Conservation (phyloP, 2,888 invertebrate genomes). For the Platypus cylindrus region DNA sequence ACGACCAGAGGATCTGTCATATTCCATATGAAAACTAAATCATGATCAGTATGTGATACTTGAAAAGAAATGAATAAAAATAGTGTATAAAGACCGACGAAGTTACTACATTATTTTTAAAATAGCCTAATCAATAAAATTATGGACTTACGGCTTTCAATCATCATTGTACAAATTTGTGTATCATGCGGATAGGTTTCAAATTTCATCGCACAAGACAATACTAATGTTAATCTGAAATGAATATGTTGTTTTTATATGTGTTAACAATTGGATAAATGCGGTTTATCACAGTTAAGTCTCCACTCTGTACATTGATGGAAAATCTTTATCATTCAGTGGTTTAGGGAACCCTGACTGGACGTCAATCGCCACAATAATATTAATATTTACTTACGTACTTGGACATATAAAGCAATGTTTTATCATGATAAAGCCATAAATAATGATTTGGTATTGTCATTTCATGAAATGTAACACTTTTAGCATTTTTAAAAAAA, state of each 20-base stretch:
- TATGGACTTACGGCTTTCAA: slow-evolving; percentile 72
- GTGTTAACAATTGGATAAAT: no score
- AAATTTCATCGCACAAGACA: slow-evolving; percentile 91
- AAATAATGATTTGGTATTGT: slow-evolving; percentile 88
- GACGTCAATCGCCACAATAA: no score
- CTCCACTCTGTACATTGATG: no score
- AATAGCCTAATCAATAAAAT: slow-evolving; percentile 3
- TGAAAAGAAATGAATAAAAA: slow-evolving; percentile 21
- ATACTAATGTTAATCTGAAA: slow-evolving; percentile 69
- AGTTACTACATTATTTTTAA: background rate
- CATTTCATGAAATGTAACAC: slow-evolving; percentile 87
- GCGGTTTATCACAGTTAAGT: no score
- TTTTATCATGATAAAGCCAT: slow-evolving; percentile 86
- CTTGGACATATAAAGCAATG: slow-evolving; percentile 86
- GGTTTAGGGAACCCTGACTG: no score
- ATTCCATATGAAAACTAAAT: slow-evolving; percentile 83
- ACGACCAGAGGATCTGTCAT: slow-evolving; percentile 76
- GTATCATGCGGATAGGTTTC: slow-evolving; percentile 89
- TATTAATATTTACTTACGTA: no score
- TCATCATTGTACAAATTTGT: slow-evolving; percentile 88
- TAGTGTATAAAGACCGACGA: background rate
- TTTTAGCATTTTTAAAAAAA: slow-evolving; percentile 89
- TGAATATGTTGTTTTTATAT: no score
- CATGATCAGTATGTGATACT: slow-evolving; percentile 85
- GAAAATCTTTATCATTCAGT: no score